Conservation (phyloP, 1,140 invertebrate genomes). For the Hesperophylax magnus region DNA sequence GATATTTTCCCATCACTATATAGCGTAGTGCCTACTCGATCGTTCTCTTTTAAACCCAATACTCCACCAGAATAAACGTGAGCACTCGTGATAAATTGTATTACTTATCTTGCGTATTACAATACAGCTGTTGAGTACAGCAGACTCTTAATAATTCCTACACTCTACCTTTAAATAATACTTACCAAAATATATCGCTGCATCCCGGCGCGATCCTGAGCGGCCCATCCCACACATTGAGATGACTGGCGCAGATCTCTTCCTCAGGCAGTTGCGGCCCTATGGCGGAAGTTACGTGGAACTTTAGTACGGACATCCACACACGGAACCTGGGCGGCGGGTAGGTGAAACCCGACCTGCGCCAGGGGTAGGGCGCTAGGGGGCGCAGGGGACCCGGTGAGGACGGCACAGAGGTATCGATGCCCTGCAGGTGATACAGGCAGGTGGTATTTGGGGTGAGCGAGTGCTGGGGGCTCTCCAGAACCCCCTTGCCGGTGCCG, state of each 20-base stretch:
- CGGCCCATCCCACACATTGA: conserved; percentile 88
- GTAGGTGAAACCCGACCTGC: conserved; percentile 71
- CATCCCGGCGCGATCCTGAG: conserved; percentile 82
- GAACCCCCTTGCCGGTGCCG: conserved; percentile 81
- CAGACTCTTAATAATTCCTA: too few relatives aligned
- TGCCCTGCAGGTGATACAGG: conserved; percentile 84
- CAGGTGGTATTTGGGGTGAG: conserved; percentile 89
- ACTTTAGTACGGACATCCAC: conserved; percentile 91
- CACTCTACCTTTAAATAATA: neutral
- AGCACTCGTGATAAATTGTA: too few relatives aligned
- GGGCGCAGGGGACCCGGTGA: conserved; percentile 74
- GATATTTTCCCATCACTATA: too few relatives aligned
- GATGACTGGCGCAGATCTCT: conserved; percentile 83
- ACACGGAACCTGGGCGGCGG: conserved; percentile 81
- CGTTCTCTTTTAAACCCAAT: too few relatives aligned
- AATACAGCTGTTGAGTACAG: too few relatives aligned
- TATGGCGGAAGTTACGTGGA: conserved; percentile 78
- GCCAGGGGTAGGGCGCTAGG: conserved; percentile 74
- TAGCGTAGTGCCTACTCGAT: too few relatives aligned
- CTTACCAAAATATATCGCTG: conserved; percentile 85
- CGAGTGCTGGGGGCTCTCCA: conserved; percentile 86
- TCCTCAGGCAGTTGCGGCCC: conserved; percentile 74
- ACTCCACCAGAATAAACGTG: too few relatives aligned
- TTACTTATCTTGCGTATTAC: too few relatives aligned
- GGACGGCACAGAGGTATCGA: conserved; percentile 71